A percentile compares a stretch with the other conserved stretches of the same genome.
Evolutionary conservation across 2,113 vertebrate species (phyloP).

Genomic region (Mesitornis unicolor): DNA sequence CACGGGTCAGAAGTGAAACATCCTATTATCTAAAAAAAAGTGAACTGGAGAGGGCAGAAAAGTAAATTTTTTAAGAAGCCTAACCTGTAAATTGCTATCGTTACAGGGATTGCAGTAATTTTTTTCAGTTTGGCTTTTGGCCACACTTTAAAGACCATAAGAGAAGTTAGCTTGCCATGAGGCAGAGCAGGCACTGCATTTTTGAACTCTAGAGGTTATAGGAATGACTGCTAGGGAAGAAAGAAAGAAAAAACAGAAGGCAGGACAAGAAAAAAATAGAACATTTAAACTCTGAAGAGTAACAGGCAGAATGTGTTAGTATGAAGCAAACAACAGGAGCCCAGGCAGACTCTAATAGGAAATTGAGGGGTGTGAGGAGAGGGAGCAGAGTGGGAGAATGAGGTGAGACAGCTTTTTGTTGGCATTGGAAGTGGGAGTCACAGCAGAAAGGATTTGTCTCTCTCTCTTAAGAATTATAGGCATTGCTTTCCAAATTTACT

Average conservation of each 20-base stretch:
- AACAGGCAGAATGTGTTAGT: not conserved
- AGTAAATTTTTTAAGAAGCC: not conserved
- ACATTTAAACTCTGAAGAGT: not conserved
- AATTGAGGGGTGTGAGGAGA: not conserved
- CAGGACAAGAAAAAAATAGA: not conserved
- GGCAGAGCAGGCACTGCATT: not conserved
- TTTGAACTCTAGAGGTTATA: not conserved
- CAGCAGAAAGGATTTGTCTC: not conserved
- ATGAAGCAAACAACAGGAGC: not conserved
- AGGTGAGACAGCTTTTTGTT: not conserved
- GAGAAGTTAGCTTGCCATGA: not conserved
- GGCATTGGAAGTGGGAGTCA: not conserved
- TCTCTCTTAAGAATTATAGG: not conserved
- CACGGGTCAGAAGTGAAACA: not conserved
- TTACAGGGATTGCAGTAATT: not conserved
- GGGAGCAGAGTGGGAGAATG: not conserved
- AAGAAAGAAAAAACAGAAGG: not conserved
- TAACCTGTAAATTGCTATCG: not conserved
- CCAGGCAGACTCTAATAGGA: not conserved
- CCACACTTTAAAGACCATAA: not conserved
- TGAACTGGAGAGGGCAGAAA: slow-evolving; percentile 25
- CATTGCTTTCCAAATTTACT: not conserved
- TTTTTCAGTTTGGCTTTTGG: slow-evolving; percentile 27
- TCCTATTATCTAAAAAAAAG: not conserved
- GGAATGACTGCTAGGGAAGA: not conserved